Base-by-base conservation (phyloP, 2,113 vertebrate species). In the Gnathonemus echidnorhynchus region DNA sequence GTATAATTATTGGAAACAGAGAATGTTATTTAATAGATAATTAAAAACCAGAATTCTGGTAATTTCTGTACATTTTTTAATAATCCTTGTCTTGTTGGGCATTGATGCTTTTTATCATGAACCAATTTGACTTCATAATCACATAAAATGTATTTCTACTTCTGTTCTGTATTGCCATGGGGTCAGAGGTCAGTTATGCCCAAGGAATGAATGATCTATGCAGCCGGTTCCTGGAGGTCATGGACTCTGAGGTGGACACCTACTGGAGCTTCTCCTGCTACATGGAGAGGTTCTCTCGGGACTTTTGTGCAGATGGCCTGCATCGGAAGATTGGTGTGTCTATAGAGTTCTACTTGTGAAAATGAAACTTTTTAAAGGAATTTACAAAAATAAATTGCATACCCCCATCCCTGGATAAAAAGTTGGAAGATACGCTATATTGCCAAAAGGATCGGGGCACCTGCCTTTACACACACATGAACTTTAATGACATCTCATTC, bases 161-260 rank as follows among this genome's bases (percentile, higher is more conserved):
- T 86, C 19, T 49, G n/a, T 42, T n/a, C 85, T 50, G 24, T 50
- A 27, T 70, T 70, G 9, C 62, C n/a, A 27, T 11, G 45, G 80
- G 42, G 27, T 15, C 92, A 97, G 96, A 97, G 86, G 96, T 97
- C 8, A 95, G 95, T 88, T 97, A 97, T 62, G 96, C 96, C 53
- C 96, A 97, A 91, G 96, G 96, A 13, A 97, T 97, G 96, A 97
- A 96, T 89, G 96, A 97, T 92, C 93, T 97, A 50, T 96, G 96
- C 93, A 97, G 96, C 91, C 94, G 96, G 0, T 96, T 97, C 92
- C 91, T 97, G 74, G 96, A 97, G 92, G 96, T 97, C 35, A 92
- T 97, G 1, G 94, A 97, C 92, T 96, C 94, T 11, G 96, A 97
- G 92, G 96, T 96, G 5, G 96, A 96, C 92, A 94, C 96, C 7